These are phyloP conservation scores for Cynoglossus semilaevis DNA, from an alignment of 2,113 vertebrate species.

Conservation along the genomic window DNA sequence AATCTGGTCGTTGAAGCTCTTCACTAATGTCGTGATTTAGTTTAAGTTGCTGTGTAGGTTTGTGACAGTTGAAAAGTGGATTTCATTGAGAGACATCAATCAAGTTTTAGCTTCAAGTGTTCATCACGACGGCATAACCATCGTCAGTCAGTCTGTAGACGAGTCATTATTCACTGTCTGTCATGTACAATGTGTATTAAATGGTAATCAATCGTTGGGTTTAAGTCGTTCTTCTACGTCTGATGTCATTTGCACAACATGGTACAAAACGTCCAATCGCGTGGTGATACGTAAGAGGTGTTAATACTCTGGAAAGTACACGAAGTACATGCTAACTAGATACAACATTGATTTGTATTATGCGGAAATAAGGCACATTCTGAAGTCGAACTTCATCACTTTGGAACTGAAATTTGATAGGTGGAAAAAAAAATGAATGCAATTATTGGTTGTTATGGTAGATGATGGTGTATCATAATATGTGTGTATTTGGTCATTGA, in stretches of 20 bases:
- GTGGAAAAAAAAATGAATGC: no score
- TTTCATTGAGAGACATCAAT: constrained; percentile 4
- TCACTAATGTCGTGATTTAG: constrained; percentile 1
- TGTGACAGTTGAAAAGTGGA: background rate
- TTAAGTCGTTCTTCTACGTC: constrained; percentile 4
- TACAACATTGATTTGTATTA: no score
- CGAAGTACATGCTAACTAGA: no score
- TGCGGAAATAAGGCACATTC: no score
- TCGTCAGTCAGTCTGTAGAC: constrained; percentile 4
- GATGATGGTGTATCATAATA: no score
- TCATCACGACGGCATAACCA: background rate
- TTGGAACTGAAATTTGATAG: no score
- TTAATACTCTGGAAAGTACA: no score
- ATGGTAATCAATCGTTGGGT: constrained; percentile 51
- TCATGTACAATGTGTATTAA: constrained; percentile 55
- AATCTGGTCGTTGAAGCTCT: constrained; percentile 3
- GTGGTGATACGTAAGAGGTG: no score
- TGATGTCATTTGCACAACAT: background rate
- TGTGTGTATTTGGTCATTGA: no score
- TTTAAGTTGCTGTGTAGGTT: background rate
- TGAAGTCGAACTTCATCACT: no score
- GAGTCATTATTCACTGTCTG: constrained; percentile 20
- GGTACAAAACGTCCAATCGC: no score
- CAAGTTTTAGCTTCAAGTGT: background rate
- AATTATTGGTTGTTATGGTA: no score